Base-by-base conservation (phyloP, 2,888 invertebrate genomes). In the Agapostemon virescens region DNA sequence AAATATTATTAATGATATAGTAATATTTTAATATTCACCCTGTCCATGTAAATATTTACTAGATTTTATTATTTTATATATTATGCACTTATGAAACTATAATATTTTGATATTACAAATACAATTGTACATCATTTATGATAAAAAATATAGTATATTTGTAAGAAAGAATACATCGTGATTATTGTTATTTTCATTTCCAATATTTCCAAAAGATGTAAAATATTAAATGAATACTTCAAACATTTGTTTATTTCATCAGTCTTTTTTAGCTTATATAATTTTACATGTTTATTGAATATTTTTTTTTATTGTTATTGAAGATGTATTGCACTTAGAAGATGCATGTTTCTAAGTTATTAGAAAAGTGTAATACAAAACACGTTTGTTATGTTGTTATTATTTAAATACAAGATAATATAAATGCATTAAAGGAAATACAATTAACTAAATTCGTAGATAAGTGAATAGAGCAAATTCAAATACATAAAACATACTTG, bases 101-200 rank as follows among this genome's bases (percentile, higher is more conserved):
- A 49, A 79, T 66, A 71, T 74, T 71, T 71, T 76, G 13, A 71
- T 63, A 74, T 40, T 42, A 33, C 20, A 55, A 68, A 76, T 69
- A 72, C 2, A 75, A 67, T 40, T 77, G 67, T 79, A 83, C 68
- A 79, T 75, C 66, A 36, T 74, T 84, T 69, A 13, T 74, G 36
- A 84, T 79, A 82, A 52, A 83, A 83, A 84, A 79, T 79, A 81
- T 69, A 71, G 17, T 77, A 76, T 68, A 81, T 77, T 69, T 72
- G 72, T 82, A 61, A 30, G 6, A 52, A 75, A 69, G 5, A 52
- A 42, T 70, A 76, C 23, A 81, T 69, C 49, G 55, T 42, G 69
- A 33, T 63, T 69, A 55, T 66, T n/a, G 55, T 66, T 49, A 20
- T 36, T 61, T n/a, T 69, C 30, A 68, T 70, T 26, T n/a, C 58